These are phyloP conservation scores for Calcarius ornatus DNA, from an alignment of 2,113 vertebrate genomes.

Conservation along the genomic window DNA sequence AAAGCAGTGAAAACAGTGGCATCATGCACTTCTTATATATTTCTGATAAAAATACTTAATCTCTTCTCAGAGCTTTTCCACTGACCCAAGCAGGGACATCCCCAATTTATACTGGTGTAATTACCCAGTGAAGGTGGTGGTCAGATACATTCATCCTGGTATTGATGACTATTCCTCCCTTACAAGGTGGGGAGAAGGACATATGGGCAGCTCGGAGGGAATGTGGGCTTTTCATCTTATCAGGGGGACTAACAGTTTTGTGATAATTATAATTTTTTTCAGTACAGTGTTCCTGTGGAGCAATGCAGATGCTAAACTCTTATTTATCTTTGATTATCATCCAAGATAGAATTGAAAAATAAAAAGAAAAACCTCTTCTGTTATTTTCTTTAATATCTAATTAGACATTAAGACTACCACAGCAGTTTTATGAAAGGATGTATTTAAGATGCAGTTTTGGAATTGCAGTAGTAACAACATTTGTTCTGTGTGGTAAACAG, in stretches of 20 bases:
- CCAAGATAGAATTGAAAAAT: slow-evolving; percentile 61
- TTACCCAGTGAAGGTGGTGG: not conserved
- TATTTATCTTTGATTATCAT: slow-evolving; percentile 67
- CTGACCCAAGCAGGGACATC: not conserved
- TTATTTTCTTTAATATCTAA: slow-evolving; percentile 64
- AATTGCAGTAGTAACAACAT: slow-evolving; percentile 71
- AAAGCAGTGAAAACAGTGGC: not conserved
- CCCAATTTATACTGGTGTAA: not conserved
- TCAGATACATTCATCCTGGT: not conserved
- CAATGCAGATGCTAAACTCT: slow-evolving; percentile 54
- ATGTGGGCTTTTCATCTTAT: not conserved
- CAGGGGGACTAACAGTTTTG: not conserved
- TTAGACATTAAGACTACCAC: slow-evolving; percentile 58
- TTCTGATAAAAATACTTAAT: not conserved
- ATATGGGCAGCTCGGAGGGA: not conserved
- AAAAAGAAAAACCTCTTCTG: slow-evolving; percentile 7
- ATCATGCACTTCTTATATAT: not conserved
- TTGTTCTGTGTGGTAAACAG: slow-evolving; percentile 74
- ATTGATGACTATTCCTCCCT: not conserved
- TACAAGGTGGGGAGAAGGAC: not conserved
- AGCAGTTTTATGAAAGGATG: slow-evolving; percentile 64
- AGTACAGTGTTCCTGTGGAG: slow-evolving; percentile 9
- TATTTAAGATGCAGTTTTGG: slow-evolving; percentile 69
- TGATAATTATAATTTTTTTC: not conserved
- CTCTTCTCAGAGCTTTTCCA: not conserved